Percentiles rank a stretch among this genome's conserved stretches.
Evolutionary conservation across 2,113 vertebrate species (phyloP).

Genomic region (Rana temporaria): DNA sequence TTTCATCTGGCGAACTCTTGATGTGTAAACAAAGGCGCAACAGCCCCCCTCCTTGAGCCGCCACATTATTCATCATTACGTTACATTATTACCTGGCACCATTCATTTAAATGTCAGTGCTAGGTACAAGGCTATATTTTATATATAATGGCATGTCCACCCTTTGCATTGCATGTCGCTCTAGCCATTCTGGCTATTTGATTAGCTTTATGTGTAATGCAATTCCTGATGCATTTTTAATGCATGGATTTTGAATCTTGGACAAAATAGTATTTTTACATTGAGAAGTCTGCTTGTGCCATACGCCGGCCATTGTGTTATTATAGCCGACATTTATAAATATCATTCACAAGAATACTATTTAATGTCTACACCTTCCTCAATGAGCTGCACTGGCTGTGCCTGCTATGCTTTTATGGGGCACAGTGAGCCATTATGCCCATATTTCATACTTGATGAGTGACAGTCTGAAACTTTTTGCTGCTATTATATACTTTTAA

Average conservation of each 20-base stretch:
- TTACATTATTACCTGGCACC: slow-evolving; percentile 49
- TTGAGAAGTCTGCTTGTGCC: neutral
- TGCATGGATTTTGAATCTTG: slow-evolving; percentile 1
- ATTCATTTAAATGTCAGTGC: slow-evolving; percentile 52
- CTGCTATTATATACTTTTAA: too few relatives aligned
- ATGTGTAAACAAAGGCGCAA: slow-evolving; percentile 44
- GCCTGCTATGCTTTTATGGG: neutral
- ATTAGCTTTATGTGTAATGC: slow-evolving; percentile 29
- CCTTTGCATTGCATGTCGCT: slow-evolving; percentile 17
- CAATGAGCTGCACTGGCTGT: neutral
- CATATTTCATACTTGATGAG: too few relatives aligned
- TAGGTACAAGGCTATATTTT: slow-evolving; percentile 47
- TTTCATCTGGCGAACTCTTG: slow-evolving; percentile 47
- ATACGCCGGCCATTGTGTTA: neutral
- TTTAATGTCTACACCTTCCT: neutral
- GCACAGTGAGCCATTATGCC: too few relatives aligned
- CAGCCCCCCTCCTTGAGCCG: neutral
- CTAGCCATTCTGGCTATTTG: slow-evolving; percentile 9
- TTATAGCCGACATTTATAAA: neutral
- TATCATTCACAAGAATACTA: neutral
- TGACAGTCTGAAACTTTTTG: too few relatives aligned
- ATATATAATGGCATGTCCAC: slow-evolving; percentile 38
- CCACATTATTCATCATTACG: slow-evolving; percentile 49
- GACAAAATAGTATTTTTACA: slow-evolving; percentile 21
- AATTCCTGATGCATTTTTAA: slow-evolving; percentile 11